Percentiles rank a stretch among this genome's conserved stretches.
phyloP scores from a whole-genome alignment of 1,140 invertebrate species.

The Drusus annulatus region DNA sequence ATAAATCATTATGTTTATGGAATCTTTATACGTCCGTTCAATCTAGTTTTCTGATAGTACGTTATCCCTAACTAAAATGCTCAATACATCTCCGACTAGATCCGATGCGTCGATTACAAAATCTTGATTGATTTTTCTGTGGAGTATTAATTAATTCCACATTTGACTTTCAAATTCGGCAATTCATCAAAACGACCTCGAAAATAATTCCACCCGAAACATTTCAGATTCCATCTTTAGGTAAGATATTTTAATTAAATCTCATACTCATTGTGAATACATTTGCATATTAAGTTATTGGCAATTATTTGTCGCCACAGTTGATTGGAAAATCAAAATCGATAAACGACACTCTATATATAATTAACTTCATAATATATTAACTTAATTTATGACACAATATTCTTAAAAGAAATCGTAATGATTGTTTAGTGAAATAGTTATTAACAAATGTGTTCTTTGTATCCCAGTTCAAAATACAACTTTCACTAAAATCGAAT shows the following conservation, averaged over 20 bases:
- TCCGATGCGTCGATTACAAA: slow-evolving; percentile 41
- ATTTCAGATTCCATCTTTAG: slow-evolving; percentile 29
- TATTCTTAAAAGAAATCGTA: too few relatives aligned
- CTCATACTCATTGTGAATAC: slow-evolving; percentile 19
- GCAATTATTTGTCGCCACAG: not conserved
- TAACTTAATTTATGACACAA: too few relatives aligned
- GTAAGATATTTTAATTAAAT: slow-evolving; percentile 40
- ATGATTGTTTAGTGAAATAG: too few relatives aligned
- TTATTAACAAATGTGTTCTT: too few relatives aligned
- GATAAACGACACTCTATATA: not conserved
- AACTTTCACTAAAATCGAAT: too few relatives aligned
- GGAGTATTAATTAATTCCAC: slow-evolving; percentile 49
- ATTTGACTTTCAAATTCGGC: slow-evolving; percentile 56
- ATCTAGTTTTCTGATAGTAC: not conserved
- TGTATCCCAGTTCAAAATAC: too few relatives aligned
- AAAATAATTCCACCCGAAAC: slow-evolving; percentile 3
- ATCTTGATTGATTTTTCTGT: slow-evolving; percentile 51
- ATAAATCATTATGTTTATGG: slow-evolving; percentile 25
- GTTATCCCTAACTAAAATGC: not conserved
- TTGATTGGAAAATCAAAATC: slow-evolving; percentile 8
- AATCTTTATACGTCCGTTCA: not conserved
- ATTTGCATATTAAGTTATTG: slow-evolving; percentile 32
- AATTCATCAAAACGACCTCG: slow-evolving; percentile 26
- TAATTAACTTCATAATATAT: too few relatives aligned
- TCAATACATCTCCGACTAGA: not conserved